Evolutionary conservation across 2,113 vertebrate species (phyloP), one percentile per base, ranked within the genome.

Genomic region (Triplophysa siluroides): DNA sequence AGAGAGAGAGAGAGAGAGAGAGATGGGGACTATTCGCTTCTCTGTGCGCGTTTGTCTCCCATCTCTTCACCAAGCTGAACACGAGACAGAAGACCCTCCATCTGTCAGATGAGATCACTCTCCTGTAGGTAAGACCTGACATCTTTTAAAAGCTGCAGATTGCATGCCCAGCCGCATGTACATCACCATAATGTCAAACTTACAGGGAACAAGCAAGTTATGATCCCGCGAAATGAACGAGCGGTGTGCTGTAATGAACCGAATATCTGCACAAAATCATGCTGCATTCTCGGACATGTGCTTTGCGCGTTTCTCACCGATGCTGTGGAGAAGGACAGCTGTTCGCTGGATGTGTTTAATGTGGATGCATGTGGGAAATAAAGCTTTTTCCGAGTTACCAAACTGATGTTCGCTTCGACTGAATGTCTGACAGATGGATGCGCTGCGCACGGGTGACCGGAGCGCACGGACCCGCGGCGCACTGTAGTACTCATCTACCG

Each of bases 371-470:
- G 23, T 60, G 33, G n/a, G 19, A 60, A 71, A 74, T 74, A 18
- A 9, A 58, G 3, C 6, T 72, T 58, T 72, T 58, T 18, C 5
- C 18, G 19, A 58, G 54, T 58, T 58, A 58, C 19, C 54, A 58
- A 4, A 9, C 54, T 58, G 19, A 58, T 21, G 41, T 61, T 61
- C 8, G 38, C 38, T 75, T 62, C 41, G 41, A 23, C 56, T 45
- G 23, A 47, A 47, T 63, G 7, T 61, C 4, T 75, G 78, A 58
- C 69, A 73, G 69, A 80, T 73, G 78, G 67, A 80, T 19, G 16
- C 62, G 68, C 61, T 41, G 47, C 62, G 71, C 79, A 47, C 78
- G 21, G 60, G 78, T 73, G 60, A 80, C 61, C 70, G 63, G 79
- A 75, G 79, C 71, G 72, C 79, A 18, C 50, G 38, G 62, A 65